Evolutionary conservation across 2,797 vertebrate species (phyloP).

Genomic region (Harpagifer antarcticus): DNA sequence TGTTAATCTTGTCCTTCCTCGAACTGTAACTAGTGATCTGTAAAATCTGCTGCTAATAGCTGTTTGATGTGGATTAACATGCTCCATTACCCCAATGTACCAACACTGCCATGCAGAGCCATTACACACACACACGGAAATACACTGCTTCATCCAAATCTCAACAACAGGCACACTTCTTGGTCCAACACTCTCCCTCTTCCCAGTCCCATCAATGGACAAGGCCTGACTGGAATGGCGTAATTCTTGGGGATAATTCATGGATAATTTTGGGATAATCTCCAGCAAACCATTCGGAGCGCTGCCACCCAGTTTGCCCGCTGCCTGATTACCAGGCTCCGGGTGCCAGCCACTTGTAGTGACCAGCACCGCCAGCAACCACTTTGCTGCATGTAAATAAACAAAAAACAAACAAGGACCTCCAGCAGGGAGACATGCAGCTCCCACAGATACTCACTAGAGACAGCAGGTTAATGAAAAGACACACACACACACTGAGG

Average conservation of each 20-base stretch:
- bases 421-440: slow-evolving; percentile 59
- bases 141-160: slow-evolving; percentile 68
- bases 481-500: neutral
- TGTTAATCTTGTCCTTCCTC: slow-evolving; percentile 41
- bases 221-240: slow-evolving; percentile 77
- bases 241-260: slow-evolving; percentile 84
- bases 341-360: slow-evolving; percentile 84
- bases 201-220: slow-evolving; percentile 75
- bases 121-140: slow-evolving; percentile 69
- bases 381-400: slow-evolving; percentile 77
- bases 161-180: slow-evolving; percentile 53
- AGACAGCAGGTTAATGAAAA: slow-evolving; percentile 35
- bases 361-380: slow-evolving; percentile 80
- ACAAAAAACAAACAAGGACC: slow-evolving; percentile 60
- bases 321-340: slow-evolving; percentile 80
- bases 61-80: slow-evolving; percentile 84
- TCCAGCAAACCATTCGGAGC: slow-evolving; percentile 80
- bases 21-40: slow-evolving; percentile 52
- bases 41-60: slow-evolving; percentile 77
- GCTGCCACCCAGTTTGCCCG: slow-evolving; percentile 83
- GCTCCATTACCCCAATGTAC: slow-evolving; percentile 82
- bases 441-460: slow-evolving; percentile 39
- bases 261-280: slow-evolving; percentile 87
- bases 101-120: slow-evolving; percentile 76
- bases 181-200: slow-evolving; percentile 70